Percentiles rank a stretch among this genome's conserved stretches.
phyloP scores from a whole-genome alignment of 2,888 invertebrate species.

The Platycheirus rosarum region DNA sequence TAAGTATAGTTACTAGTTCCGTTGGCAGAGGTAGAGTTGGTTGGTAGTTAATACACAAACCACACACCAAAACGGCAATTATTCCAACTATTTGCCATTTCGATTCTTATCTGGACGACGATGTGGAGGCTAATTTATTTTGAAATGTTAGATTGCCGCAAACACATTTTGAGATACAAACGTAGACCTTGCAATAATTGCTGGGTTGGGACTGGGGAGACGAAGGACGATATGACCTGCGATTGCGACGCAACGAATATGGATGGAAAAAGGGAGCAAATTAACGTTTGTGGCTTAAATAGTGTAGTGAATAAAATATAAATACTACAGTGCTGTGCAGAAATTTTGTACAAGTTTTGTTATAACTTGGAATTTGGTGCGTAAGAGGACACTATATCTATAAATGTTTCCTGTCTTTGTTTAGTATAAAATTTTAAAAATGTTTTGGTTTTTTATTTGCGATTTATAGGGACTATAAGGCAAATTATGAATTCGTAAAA shows the following conservation, averaged over 20 bases:
- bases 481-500: too few relatives aligned
- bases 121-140: conserved; percentile 72
- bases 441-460: too few relatives aligned
- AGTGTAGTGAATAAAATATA: conserved; percentile 16
- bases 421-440: too few relatives aligned
- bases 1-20: conserved; percentile 8
- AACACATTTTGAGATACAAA: conserved; percentile 23
- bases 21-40: not conserved
- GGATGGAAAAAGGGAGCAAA: conserved; percentile 63
- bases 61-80: conserved; percentile 66
- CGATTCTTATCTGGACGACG: conserved; percentile 68
- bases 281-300: conserved; percentile 45
- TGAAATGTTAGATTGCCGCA: conserved; percentile 69
- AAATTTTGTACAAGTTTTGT: not conserved
- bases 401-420: too few relatives aligned
- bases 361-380: too few relatives aligned
- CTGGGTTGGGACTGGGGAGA: too few relatives aligned
- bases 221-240: conserved; percentile 19
- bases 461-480: too few relatives aligned
- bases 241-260: conserved; percentile 27
- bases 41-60: conserved; percentile 17
- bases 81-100: conserved; percentile 74
- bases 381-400: too few relatives aligned
- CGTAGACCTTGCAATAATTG: not conserved
- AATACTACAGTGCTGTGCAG: not conserved